Percentiles rank a stretch among this genome's conserved stretches.
These are phyloP conservation scores for Tetragnatha versicolor DNA, from an alignment of 1,140 invertebrate genomes.

Conservation along the genomic window DNA sequence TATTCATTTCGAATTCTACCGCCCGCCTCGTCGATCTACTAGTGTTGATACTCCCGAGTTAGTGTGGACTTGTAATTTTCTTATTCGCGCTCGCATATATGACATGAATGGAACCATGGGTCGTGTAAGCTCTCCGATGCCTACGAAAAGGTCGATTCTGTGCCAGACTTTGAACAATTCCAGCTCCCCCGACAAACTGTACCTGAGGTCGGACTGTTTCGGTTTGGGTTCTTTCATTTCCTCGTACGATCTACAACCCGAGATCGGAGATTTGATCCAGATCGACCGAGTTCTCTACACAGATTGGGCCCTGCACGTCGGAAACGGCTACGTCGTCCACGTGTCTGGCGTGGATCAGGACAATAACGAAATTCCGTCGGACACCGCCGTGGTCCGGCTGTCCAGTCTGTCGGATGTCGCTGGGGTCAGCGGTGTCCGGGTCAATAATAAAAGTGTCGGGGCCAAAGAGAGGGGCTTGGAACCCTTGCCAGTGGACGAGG, in stretches of 20 bases:
- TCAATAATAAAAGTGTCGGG: slow-evolving; percentile 61
- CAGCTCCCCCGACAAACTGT: slow-evolving; percentile 21
- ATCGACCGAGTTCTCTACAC: slow-evolving; percentile 60
- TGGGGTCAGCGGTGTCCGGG: slow-evolving; percentile 58
- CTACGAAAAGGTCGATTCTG: neutral
- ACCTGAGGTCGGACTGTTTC: slow-evolving; percentile 44
- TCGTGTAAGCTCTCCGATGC: neutral
- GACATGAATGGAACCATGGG: slow-evolving; percentile 30
- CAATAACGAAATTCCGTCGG: slow-evolving; percentile 56
- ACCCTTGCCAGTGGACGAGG: slow-evolving; percentile 57
- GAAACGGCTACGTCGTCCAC: slow-evolving; percentile 60
- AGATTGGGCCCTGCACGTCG: slow-evolving; percentile 62
- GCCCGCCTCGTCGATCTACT: no score
- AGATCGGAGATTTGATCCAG: slow-evolving; percentile 61
- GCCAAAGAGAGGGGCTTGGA: slow-evolving; percentile 58
- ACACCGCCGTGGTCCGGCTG: slow-evolving; percentile 56
- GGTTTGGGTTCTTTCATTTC: slow-evolving; percentile 53
- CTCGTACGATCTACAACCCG: slow-evolving; percentile 36
- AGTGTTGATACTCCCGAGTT: no score
- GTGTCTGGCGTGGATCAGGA: slow-evolving; percentile 57
- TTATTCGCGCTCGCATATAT: neutral
- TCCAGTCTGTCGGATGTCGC: slow-evolving; percentile 57
- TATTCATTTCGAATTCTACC: no score
- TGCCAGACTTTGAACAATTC: neutral
- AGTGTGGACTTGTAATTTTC: no score